Evolutionary conservation across 2,888 invertebrate genomes (phyloP), one percentile per base, ranked within the genome.

Genomic region (Platypus cylindrus): DNA sequence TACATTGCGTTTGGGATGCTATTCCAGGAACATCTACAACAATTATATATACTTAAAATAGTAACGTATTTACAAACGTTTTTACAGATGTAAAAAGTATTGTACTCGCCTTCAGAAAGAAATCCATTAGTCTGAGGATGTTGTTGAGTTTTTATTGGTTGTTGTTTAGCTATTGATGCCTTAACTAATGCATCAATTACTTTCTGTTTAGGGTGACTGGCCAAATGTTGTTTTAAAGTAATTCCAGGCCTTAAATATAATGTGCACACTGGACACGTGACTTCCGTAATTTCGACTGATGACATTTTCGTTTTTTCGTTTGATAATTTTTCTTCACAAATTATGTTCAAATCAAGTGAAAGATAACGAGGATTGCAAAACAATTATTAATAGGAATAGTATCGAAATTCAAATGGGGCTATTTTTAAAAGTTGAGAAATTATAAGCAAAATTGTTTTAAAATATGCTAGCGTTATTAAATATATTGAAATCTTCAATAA

Each of bases 201-300:
- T 63, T 84, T 84, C 50, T 85, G 85, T 60, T 86, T 86, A 25
- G 86, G 85, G 66, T 86, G 86, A 16, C 84, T 85, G 55, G 82
- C 78, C 59, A 87, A 67, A 59, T 86, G 86, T 45, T 73, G 73
- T 56, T 82, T 80, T 48, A 86, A 64, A 39, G 78, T 74, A 66
- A 86, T 86, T 37, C 85, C 86, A 63, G 80, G 80, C 48, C 84
- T 74, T 47, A 87, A 67, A 60, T 75, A 86, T 43, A 86, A 66
- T 23, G 85, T 86, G 64, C 86, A 87, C 46, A 86, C 85, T 34
- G 86, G 86, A 60, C 86, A 87, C 58, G 67, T 62, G 26, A 34
- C 29, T 8, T 30, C 34, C 12, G 25, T 18, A 3, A n/a, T 12
- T 15, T 32, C 27, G 5, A 27, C 13, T 5, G 14, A 5, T 4